These are phyloP conservation scores for Varecia variegata DNA, from an alignment of 2,797 vertebrate species.

Conservation along the genomic window DNA sequence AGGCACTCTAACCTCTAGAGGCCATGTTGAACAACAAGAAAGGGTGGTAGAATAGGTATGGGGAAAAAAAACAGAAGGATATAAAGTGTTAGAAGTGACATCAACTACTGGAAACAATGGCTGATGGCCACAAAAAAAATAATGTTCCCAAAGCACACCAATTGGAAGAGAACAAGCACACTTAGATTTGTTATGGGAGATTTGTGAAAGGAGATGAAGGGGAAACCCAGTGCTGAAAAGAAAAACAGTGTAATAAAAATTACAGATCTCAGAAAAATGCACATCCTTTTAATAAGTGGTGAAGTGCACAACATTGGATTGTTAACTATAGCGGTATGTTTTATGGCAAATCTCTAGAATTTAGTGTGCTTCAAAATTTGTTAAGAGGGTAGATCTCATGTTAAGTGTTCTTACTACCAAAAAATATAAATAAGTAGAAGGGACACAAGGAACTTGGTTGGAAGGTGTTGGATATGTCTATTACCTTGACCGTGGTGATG, in stretches of 20 bases:
- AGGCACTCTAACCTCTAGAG: not conserved
- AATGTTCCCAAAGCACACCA: not conserved
- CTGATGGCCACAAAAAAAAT: not conserved
- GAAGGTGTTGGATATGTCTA: not conserved
- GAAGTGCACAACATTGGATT: not conserved
- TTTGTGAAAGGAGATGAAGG: not conserved
- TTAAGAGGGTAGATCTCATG: not conserved
- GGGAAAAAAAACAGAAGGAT: not conserved
- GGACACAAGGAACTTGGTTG: not conserved
- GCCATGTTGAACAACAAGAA: not conserved
- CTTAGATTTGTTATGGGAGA: not conserved
- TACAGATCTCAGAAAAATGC: not conserved
- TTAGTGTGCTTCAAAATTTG: not conserved
- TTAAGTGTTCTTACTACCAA: not conserved
- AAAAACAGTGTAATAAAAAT: constrained; percentile 16
- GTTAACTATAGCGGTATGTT: not conserved
- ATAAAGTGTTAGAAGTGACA: not conserved
- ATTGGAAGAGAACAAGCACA: not conserved
- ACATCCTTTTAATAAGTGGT: not conserved
- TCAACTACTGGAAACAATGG: not conserved
- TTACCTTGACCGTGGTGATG: not conserved
- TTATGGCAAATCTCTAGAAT: not conserved
- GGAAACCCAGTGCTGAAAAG: not conserved
- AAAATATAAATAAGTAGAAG: not conserved
- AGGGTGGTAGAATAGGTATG: not conserved